phyloP scores from a whole-genome alignment of 2,797 vertebrate species.

The Ptychadena robeensis region DNA sequence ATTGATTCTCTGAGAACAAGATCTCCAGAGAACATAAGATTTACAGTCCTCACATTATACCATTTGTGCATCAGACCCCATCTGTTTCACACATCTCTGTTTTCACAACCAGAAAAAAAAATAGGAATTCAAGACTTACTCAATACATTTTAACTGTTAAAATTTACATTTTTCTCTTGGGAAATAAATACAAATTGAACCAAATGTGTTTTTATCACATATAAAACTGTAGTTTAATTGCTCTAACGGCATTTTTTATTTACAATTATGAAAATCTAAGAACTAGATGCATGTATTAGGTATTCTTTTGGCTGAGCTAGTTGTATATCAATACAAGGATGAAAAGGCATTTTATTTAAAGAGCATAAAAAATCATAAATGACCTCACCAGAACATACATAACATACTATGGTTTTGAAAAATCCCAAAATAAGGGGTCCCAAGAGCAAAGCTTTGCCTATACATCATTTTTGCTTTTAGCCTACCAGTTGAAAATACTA shows the following conservation, averaged over 20 bases:
- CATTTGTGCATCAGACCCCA: constrained; percentile 36
- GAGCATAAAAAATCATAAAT: no score
- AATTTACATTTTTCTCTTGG: background rate
- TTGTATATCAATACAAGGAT: no score
- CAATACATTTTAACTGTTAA: background rate
- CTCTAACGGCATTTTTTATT: background rate
- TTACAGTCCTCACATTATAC: constrained; percentile 40
- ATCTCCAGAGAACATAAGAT: constrained; percentile 37
- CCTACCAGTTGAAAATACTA: no score
- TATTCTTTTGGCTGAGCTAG: no score
- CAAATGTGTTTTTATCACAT: background rate
- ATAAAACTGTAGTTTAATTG: background rate
- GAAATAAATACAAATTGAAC: background rate
- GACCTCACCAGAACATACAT: no score
- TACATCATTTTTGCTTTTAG: no score
- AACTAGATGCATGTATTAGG: no score
- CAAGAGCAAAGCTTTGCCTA: no score
- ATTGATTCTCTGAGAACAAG: constrained; percentile 41
- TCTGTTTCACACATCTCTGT: constrained; percentile 46
- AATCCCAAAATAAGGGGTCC: no score
- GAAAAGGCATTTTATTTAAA: no score
- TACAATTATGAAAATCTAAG: no score
- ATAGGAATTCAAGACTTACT: background rate
- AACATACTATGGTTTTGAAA: no score
- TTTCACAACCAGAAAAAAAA: constrained; percentile 21